Conservation (phyloP, 1,140 invertebrate species). For the Cydia fagiglandana region DNA sequence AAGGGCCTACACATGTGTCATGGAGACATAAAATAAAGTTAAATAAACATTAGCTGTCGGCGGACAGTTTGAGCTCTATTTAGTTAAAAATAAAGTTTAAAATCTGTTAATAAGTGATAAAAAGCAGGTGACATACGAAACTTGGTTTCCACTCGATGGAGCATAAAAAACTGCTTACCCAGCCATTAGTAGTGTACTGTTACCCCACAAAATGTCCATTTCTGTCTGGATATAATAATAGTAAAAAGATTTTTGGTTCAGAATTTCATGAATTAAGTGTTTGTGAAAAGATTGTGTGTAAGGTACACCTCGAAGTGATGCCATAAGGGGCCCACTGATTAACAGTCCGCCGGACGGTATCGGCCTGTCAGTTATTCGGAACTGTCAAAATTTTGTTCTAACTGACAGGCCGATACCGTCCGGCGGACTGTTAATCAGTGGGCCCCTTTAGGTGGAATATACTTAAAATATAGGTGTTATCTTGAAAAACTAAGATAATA, state of each 20-base stretch:
- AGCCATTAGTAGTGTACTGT: conserved; percentile 60
- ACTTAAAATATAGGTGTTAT: not conserved
- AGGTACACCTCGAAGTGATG: too few species aligned
- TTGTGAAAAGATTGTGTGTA: not conserved
- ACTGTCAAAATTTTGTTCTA: too few species aligned
- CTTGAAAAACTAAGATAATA: not conserved
- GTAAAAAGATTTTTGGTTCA: not conserved
- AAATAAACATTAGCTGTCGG: conserved; percentile 8
- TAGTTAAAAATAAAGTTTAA: conserved; percentile 37
- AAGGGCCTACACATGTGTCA: conserved; percentile 39
- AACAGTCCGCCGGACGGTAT: too few species aligned
- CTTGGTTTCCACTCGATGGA: conserved; percentile 65
- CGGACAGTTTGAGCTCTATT: conserved; percentile 36
- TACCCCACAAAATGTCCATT: conserved; percentile 41
- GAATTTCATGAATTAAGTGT: not conserved
- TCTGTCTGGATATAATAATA: conserved; percentile 13
- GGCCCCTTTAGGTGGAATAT: too few species aligned
- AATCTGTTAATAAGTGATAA: conserved; percentile 32
- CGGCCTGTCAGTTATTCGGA: too few species aligned
- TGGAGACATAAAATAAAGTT: conserved; percentile 33
- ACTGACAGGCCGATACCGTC: too few species aligned
- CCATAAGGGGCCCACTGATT: too few species aligned
- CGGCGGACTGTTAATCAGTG: too few species aligned
- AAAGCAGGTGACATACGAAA: conserved; percentile 67
- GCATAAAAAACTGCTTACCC: conserved; percentile 70